Conservation (phyloP, 2,797 vertebrate species). For the Harpagifer antarcticus region DNA sequence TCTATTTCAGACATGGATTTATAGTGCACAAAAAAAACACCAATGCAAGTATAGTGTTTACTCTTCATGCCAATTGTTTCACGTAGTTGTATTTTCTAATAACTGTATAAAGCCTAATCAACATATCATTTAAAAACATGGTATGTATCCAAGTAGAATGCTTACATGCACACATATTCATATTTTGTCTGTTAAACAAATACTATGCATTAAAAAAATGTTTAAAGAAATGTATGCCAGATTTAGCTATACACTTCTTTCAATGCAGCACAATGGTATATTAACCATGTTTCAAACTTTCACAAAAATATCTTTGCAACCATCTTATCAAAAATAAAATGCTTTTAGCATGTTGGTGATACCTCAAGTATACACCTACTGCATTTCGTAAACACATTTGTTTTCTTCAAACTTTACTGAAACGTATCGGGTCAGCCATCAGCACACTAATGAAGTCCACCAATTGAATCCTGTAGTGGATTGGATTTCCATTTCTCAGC, state of each 20-base stretch:
- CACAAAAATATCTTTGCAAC: neutral
- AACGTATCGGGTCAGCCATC: conserved; percentile 50
- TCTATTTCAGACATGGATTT: conserved; percentile 39
- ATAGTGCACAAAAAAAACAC: conserved; percentile 19
- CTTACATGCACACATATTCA: neutral
- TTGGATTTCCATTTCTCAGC: conserved; percentile 77
- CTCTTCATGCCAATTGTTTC: neutral
- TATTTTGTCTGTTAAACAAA: no score
- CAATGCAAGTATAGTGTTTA: neutral
- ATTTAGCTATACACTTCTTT: no score
- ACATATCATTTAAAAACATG: conserved; percentile 33
- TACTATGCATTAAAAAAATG: no score
- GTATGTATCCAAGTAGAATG: conserved; percentile 32
- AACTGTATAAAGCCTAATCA: neutral
- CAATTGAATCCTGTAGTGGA: conserved; percentile 61
- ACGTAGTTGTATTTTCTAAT: neutral
- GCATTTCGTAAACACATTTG: neutral
- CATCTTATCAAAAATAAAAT: neutral
- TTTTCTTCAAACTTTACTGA: neutral
- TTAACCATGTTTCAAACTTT: no score
- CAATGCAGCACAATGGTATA: neutral
- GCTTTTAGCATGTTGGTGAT: neutral
- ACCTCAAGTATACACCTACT: neutral
- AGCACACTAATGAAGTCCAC: conserved; percentile 49
- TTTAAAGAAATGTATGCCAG: no score